Base-by-base conservation (phyloP, 2,113 vertebrate genomes). In the Pterocles orientalis region DNA sequence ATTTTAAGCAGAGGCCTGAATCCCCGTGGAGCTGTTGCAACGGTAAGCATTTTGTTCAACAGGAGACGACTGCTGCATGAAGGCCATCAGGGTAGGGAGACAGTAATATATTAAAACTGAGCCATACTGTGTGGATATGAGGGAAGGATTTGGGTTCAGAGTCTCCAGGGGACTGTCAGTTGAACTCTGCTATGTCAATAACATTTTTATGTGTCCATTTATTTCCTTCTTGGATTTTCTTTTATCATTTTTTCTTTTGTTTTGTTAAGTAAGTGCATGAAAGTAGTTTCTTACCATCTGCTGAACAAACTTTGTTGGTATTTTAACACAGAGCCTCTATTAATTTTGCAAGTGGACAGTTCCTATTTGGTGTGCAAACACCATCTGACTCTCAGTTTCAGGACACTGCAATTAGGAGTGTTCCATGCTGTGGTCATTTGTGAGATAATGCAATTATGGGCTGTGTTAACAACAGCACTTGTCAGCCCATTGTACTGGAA, bases 241-340 rank as follows among this genome's bases (percentile, higher is more conserved):
- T 90, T 53, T 41, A 62, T 43, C 19, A 1, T 80, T 88, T 85
- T 86, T n/a, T 64, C 16, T 64, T 61, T 75, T 18, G 61, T 69
- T 81, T 62, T 75, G 12, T 85, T 90, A 16, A 66, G 3, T 83
- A 83, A 73, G 20, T 53, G 77, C 82, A 91, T 92, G 80, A 60
- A 82, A 82, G 91, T 76, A 62, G 72, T 76, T 86, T 73, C 50
- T 61, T 65, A 7, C 20, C 78, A 41, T 84, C 41, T 84, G 28
- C 86, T 82, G 61, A 76, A n/a, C 48, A 66, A 84, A 47, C 45
- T 34, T 61, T 3, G 41, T 88, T 76, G 66, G 25, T 69, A 33
- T 94, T 91, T 92, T 70, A 93, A 92, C 77, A 45, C 71, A 70
- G 75, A 80, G 48, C 65, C 24, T 71, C 34, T 88, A 3, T 73